Evolutionary conservation across 64 coral and sea anemone genomes (phyloP), one percentile per base, ranked within the genome.

Genomic region (Pocillopora verrucosa): DNA sequence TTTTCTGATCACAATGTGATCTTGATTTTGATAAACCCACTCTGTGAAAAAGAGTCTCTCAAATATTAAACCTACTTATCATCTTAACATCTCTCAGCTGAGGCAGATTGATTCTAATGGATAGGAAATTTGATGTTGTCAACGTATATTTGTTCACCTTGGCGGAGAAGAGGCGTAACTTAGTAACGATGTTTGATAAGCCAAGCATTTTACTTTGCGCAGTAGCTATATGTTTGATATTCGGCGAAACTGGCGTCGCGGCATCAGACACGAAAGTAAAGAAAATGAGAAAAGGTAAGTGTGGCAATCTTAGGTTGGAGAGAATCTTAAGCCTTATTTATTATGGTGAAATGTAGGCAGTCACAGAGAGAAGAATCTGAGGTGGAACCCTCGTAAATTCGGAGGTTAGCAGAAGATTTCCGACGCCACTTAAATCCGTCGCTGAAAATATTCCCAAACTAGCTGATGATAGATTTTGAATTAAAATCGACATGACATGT

Each of bases 261-360:
- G 36, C 9, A 36, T 20, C 30, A n/a, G 9, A 11, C 36, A 45
- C 61, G 37, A 70, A 16, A 56, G 22, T 25, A 56, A 26, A 72
- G 63, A 72, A 57, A 12, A 85, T 85, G 82, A 85, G n/a, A 57
- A 72, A 70, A 72, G 82, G 82, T 85, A 72, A 85, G 82, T 70
- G 22, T 70, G 67, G 41, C 41, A n/a, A 70, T 24, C 67, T 10
- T 70, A 9, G 7, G 67, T 24, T 70, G 4, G 67, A 24, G 25
- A 70, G 25, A 70, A 11, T 70, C 20, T 25, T 11, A 19, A 20
- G 64, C 16, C 4, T 16, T 2, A 25, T 11, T 20, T 24, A 2
- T n/a, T 5, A 24, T 25, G 11, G 22, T 9, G 22, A 20, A 24
- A 20, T 26, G 20, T 70, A 5, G 67, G 25, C 22, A 1, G 25